Evolutionary conservation across 2,888 invertebrate species (phyloP).

Genomic region (Heliconius charithonia): DNA sequence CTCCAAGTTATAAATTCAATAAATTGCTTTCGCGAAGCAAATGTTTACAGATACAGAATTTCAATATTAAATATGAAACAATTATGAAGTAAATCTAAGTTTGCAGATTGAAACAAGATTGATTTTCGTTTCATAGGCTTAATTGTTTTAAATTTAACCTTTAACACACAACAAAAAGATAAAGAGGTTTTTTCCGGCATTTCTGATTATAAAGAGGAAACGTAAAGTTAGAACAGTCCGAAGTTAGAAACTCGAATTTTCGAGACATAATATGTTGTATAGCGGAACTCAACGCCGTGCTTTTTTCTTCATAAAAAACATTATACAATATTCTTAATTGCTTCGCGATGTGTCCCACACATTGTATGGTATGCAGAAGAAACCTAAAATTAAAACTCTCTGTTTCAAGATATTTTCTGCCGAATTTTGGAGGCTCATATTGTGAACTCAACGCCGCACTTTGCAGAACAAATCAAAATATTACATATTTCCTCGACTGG

Average conservation of each 20-base stretch:
- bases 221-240: neutral
- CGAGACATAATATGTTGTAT: neutral
- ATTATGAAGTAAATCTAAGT: conserved; percentile 8
- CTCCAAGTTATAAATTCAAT: neutral
- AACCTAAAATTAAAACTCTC: too few relatives aligned
- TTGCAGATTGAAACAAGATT: neutral
- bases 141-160: neutral
- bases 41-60: neutral
- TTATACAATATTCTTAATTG: too few relatives aligned
- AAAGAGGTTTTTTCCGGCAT: neutral
- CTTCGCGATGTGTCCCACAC: too few relatives aligned
- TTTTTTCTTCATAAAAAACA: too few relatives aligned
- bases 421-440: too few relatives aligned
- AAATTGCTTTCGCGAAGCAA: neutral
- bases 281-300: neutral
- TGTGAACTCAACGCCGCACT: too few relatives aligned
- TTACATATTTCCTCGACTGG: too few relatives aligned
- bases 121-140: neutral
- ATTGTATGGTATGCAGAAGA: too few relatives aligned
- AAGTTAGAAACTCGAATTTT: neutral
- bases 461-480: too few relatives aligned
- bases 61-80: neutral
- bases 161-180: neutral
- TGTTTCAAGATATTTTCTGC: too few relatives aligned
- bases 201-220: neutral